A percentile compares a stretch with the other conserved stretches of the same genome.
Evolutionary conservation across 2,888 invertebrate species (phyloP).

Genomic region (Taenaris catops): DNA sequence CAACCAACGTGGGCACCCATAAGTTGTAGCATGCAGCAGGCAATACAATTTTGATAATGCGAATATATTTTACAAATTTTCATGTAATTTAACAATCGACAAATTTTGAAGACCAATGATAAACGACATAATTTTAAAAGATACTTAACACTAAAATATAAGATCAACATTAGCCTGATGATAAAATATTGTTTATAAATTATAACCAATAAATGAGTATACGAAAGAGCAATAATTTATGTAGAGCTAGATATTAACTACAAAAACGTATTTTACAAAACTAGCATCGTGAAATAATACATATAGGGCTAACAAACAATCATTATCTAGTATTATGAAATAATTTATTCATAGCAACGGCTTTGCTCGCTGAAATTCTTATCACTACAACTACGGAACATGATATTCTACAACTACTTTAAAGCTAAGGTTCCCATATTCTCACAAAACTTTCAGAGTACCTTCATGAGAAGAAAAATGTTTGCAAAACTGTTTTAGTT

Average conservation of each 20-base stretch:
- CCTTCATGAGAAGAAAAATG: conserved; percentile 78
- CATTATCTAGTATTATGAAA: conserved; percentile 38
- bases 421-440: conserved; percentile 71
- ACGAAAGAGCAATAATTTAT: conserved; percentile 42
- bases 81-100: conserved; percentile 8
- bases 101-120: conserved; percentile 6
- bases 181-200: conserved; percentile 18
- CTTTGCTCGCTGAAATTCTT: conserved; percentile 53
- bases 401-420: conserved; percentile 64
- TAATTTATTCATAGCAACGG: conserved; percentile 47
- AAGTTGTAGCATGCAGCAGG: conserved; percentile 69
- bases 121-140: conserved; percentile 10
- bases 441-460: conserved; percentile 75
- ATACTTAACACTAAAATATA: conserved; percentile 41
- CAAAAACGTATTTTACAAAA: conserved; percentile 47
- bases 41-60: conserved; percentile 46
- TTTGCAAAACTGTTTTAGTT: conserved; percentile 75
- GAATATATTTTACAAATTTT: conserved; percentile 26
- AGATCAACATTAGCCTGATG: conserved; percentile 37
- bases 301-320: conserved; percentile 41
- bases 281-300: conserved; percentile 50
- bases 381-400: conserved; percentile 66
- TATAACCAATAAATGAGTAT: conserved; percentile 36
- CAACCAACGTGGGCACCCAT: conserved; percentile 34
- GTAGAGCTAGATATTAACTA: conserved; percentile 45